Conservation (phyloP, 1,140 invertebrate species). For the Drosophila albomicans region DNA sequence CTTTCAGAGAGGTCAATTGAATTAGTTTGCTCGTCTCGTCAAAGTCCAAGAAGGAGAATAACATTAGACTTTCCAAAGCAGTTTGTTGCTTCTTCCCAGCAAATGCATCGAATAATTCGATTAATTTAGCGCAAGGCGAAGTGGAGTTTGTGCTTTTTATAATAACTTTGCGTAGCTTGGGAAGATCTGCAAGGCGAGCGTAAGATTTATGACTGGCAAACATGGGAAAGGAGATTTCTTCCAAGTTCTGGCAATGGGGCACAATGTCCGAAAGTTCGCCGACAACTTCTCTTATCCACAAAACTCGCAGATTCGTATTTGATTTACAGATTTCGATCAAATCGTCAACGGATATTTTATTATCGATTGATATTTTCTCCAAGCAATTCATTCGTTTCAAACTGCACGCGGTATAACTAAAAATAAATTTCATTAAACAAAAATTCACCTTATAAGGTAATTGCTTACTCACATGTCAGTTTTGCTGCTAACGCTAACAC, state of each 20-base stretch:
- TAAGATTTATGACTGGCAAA: background rate
- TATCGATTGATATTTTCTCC: conserved; percentile 10
- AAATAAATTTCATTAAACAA: background rate
- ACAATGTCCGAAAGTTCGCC: conserved; percentile 20
- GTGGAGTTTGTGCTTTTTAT: conserved; percentile 6
- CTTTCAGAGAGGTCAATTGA: conserved; percentile 1
- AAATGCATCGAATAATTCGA: conserved; percentile 17
- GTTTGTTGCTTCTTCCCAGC: background rate
- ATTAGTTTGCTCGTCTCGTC: conserved; percentile 19
- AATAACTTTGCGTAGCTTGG: conserved; percentile 7
- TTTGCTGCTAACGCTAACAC: conserved; percentile 7
- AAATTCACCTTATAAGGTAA: background rate
- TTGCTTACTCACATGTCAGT: conserved; percentile 6
- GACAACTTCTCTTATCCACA: conserved; percentile 14
- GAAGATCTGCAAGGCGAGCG: background rate
- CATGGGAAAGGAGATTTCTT: conserved; percentile 24
- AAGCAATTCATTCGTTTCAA: conserved; percentile 6
- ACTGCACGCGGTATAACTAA: background rate
- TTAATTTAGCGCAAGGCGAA: background rate
- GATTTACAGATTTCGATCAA: conserved; percentile 11
- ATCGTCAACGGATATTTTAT: conserved; percentile 5
- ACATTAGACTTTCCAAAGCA: conserved; percentile 6
- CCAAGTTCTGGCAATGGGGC: conserved; percentile 10
- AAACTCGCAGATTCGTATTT: conserved; percentile 12
- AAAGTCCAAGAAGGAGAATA: background rate